These are phyloP conservation scores for Diploscapter pachys DNA, from an alignment of 1,140 invertebrate genomes.

Conservation along the genomic window DNA sequence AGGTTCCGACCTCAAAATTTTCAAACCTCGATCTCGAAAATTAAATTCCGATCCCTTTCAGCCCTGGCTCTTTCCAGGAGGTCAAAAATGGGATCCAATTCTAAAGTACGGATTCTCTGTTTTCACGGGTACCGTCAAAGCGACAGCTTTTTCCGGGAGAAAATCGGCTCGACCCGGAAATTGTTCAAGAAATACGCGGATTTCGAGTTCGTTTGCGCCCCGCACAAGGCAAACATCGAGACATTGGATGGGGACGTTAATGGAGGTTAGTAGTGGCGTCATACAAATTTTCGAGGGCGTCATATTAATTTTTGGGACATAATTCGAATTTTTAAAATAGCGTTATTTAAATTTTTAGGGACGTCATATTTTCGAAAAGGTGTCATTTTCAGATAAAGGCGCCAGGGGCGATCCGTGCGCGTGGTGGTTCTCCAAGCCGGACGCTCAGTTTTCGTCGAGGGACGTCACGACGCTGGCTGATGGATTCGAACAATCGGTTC, in stretches of 20 bases:
- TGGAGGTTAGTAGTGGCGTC: no score
- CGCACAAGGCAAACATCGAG: no score
- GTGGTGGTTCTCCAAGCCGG: constrained; percentile 30
- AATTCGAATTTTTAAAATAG: no score
- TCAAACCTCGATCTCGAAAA: no score
- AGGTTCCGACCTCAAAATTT: no score
- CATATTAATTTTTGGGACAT: not conserved
- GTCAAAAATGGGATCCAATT: not conserved
- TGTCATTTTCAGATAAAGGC: not conserved
- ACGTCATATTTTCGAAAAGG: no score
- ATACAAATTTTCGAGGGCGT: not conserved
- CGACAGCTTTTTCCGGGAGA: constrained; percentile 25
- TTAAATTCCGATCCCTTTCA: no score
- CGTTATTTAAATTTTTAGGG: no score
- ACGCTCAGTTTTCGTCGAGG: constrained; percentile 13
- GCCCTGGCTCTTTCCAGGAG: no score
- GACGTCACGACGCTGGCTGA: constrained; percentile 13
- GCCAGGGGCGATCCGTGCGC: constrained; percentile 17
- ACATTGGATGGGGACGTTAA: no score
- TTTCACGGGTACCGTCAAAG: constrained; percentile 32
- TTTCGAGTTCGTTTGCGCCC: constrained; percentile 19
- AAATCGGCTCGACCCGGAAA: constrained; percentile 24
- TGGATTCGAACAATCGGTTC: constrained; percentile 24
- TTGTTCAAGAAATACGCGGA: constrained; percentile 21
- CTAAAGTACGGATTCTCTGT: constrained; percentile 21